These are phyloP conservation scores for Argynnis bischoffii DNA, from an alignment of 2,888 invertebrate species.

Conservation along the genomic window DNA sequence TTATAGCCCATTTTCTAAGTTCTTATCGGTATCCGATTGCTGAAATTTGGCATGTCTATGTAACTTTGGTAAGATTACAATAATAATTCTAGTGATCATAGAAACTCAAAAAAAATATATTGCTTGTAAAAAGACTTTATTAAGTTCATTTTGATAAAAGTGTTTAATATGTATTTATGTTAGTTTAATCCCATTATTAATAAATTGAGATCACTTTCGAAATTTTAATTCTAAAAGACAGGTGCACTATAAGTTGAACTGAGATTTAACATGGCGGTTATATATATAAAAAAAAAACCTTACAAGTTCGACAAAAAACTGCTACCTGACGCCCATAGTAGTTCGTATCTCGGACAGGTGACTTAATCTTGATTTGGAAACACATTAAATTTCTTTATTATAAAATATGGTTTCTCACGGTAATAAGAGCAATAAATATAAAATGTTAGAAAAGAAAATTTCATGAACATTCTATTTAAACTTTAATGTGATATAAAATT, in stretches of 20 bases:
- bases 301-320: slow-evolving; percentile 45
- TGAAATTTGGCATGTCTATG: too few species aligned
- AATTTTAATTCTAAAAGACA: slow-evolving; percentile 24
- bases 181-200: background rate
- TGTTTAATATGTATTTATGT: too few species aligned
- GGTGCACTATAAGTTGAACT: slow-evolving; percentile 24
- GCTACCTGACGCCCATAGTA: slow-evolving; percentile 67
- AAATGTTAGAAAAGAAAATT: background rate
- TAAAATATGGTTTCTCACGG: slow-evolving; percentile 66
- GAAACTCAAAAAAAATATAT: too few species aligned
- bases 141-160: too few species aligned
- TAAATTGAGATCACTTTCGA: slow-evolving; percentile 23
- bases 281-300: slow-evolving; percentile 10
- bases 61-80: too few species aligned
- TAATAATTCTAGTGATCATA: too few species aligned
- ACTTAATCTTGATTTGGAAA: slow-evolving; percentile 55
- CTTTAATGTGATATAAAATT: too few species aligned
- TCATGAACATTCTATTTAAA: too few species aligned
- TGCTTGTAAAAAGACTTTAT: too few species aligned
- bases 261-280: slow-evolving; percentile 19
- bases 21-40: too few species aligned
- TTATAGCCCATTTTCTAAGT: too few species aligned
- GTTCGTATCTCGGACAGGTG: slow-evolving; percentile 42
- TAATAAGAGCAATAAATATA: slow-evolving; percentile 29
- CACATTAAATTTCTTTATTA: slow-evolving; percentile 46